Conservation (phyloP, 2,888 invertebrate genomes). For the Latrodectus hesperus region DNA sequence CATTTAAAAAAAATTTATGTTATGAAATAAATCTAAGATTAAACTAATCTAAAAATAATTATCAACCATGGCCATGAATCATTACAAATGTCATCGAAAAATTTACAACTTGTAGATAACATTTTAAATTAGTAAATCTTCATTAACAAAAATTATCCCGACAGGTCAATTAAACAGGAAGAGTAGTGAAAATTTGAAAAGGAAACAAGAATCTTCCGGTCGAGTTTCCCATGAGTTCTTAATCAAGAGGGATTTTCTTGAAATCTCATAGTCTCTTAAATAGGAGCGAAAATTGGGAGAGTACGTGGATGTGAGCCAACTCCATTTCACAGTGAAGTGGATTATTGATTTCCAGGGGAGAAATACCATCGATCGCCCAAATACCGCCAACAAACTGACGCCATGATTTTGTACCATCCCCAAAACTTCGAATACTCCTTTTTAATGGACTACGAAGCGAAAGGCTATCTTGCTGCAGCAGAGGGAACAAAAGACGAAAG, state of each 20-base stretch:
- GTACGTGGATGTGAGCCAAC: conserved; percentile 52
- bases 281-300: conserved; percentile 45
- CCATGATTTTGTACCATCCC: conserved; percentile 57
- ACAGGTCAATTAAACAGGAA: too few species aligned
- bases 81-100: too few species aligned
- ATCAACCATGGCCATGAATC: too few species aligned
- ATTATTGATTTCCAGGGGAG: conserved; percentile 64
- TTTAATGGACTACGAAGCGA: conserved; percentile 8
- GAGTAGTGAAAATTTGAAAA: not conserved
- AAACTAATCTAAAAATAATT: too few species aligned
- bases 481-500: not conserved
- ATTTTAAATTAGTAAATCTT: too few species aligned
- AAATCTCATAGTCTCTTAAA: conserved; percentile 40
- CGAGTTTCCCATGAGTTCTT: conserved; percentile 4
- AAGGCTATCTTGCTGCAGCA: not conserved
- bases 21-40: too few species aligned
- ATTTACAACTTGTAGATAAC: too few species aligned
- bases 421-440: conserved; percentile 18
- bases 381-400: conserved; percentile 54
- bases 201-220: not conserved
- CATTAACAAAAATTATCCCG: too few species aligned
- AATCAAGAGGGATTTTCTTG: conserved; percentile 54
- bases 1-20: too few species aligned
- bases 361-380: conserved; percentile 56
- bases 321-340: conserved; percentile 68